phyloP scores from a whole-genome alignment of 2,113 vertebrate species.

The Gobiocypris rarus region DNA sequence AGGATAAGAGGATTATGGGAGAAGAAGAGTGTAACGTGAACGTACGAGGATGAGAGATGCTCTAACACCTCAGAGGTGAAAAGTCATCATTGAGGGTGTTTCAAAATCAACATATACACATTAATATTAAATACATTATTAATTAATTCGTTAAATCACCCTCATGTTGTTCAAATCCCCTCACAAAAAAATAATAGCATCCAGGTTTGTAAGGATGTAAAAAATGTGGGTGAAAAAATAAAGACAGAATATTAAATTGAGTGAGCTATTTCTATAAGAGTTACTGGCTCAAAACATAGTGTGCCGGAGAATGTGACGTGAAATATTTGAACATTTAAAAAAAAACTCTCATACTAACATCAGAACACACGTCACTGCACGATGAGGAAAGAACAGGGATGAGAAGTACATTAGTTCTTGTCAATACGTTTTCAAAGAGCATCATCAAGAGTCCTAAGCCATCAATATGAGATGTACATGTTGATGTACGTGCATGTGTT shows the following conservation, averaged over 20 bases:
- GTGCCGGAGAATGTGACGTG: background rate
- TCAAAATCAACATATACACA: too few species aligned
- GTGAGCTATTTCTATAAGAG: background rate
- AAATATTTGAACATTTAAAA: background rate
- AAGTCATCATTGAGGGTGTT: background rate
- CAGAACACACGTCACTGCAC: background rate
- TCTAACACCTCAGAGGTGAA: background rate
- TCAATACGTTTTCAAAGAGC: conserved; percentile 6
- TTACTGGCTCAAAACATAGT: background rate
- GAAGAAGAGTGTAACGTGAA: background rate
- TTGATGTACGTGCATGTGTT: background rate
- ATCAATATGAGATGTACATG: conserved; percentile 20
- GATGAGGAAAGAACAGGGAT: background rate
- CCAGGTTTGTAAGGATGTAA: background rate
- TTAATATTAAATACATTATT: too few species aligned
- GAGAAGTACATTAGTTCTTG: background rate
- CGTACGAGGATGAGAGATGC: background rate
- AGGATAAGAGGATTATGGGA: conserved; percentile 26
- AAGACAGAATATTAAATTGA: background rate
- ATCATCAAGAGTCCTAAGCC: conserved; percentile 1
- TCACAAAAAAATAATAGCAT: background rate
- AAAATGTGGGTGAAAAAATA: background rate
- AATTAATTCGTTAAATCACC: too few species aligned
- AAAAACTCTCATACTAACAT: background rate
- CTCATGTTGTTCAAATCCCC: background rate